phyloP scores from a whole-genome alignment of 2,888 invertebrate genomes.

The Drosophila tanythrix region DNA sequence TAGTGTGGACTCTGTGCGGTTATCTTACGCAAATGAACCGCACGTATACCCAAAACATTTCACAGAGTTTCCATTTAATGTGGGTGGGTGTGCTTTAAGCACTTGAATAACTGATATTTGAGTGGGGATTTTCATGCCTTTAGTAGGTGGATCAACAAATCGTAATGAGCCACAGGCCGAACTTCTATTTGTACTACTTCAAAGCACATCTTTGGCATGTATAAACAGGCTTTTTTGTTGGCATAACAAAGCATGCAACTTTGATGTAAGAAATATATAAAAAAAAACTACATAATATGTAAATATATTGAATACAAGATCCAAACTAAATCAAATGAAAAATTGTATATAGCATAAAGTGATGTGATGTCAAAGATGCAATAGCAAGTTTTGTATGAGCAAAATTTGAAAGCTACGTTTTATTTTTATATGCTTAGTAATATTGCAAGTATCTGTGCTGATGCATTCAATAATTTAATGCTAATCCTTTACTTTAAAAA shows the following conservation, averaged over 20 bases:
- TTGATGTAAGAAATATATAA: not conserved
- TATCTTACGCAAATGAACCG: constrained; percentile 56
- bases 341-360: not conserved
- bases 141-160: constrained; percentile 56
- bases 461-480: not conserved
- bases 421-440: accelerated
- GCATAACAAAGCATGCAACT: not conserved
- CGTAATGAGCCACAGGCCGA: constrained; percentile 30
- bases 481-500: not conserved
- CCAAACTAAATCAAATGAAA: not conserved
- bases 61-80: not conserved
- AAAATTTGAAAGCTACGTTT: not conserved
- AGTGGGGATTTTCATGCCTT: constrained; percentile 41
- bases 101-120: constrained; percentile 45
- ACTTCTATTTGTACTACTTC: constrained; percentile 2
- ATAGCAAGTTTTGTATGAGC: not conserved
- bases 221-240: not conserved
- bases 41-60: constrained; percentile 1
- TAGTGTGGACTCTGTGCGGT: constrained; percentile 21
- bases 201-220: not conserved
- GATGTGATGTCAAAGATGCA: not conserved
- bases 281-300: not conserved
- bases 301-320: not conserved
- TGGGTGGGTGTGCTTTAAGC: constrained; percentile 22
- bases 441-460: not conserved